A percentile compares a stretch with the other conserved stretches of the same genome.
Evolutionary conservation across 2,797 vertebrate genomes (phyloP).

Genomic region (Hippoglossus hippoglossus): DNA sequence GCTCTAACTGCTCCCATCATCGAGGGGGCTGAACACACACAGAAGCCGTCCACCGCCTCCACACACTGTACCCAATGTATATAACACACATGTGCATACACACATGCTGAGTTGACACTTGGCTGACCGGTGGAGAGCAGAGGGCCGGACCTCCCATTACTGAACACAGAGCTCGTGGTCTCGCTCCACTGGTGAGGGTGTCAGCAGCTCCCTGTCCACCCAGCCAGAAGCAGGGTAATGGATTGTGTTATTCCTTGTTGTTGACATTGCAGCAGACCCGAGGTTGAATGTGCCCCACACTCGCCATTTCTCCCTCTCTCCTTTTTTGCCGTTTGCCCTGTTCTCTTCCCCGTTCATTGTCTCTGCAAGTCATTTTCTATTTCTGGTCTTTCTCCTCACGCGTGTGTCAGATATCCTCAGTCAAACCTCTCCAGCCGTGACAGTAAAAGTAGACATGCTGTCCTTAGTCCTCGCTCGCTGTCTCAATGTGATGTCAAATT

Average conservation of each 20-base stretch:
- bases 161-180: constrained; percentile 70
- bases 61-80: constrained; percentile 1
- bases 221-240: constrained; percentile 75
- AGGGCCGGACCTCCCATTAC: constrained; percentile 74
- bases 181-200: constrained; percentile 66
- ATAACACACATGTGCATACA: constrained; percentile 48
- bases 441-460: background rate
- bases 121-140: constrained; percentile 68
- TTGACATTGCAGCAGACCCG: constrained; percentile 70
- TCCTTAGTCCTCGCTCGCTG: background rate
- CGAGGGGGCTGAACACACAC: constrained; percentile 21
- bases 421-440: constrained; percentile 20
- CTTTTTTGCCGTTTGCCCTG: constrained; percentile 7
- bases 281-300: constrained; percentile 47
- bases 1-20: constrained; percentile 34
- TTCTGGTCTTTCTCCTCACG: constrained; percentile 14
- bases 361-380: constrained; percentile 18
- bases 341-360: constrained; percentile 10
- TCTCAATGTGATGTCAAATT: too few relatives aligned
- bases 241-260: constrained; percentile 78
- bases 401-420: constrained; percentile 30
- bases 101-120: constrained; percentile 70
- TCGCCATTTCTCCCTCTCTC: constrained; percentile 12
- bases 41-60: constrained; percentile 8
- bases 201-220: constrained; percentile 66